Evolutionary conservation across 2,888 invertebrate genomes (phyloP).

Genomic region (Psylliodes chrysocephalus): DNA sequence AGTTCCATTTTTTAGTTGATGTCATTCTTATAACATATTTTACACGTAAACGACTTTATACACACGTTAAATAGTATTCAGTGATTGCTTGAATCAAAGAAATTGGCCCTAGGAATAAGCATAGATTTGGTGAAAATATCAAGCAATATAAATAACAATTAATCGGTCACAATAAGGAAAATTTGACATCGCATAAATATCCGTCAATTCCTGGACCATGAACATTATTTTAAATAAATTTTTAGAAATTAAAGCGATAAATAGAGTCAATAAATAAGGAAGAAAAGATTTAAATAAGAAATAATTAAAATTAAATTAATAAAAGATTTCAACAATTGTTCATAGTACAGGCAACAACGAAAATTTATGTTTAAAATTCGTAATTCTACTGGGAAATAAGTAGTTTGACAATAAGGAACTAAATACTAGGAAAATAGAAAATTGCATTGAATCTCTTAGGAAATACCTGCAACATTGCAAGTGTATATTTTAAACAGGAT

Average conservation of each 20-base stretch:
- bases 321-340: neutral
- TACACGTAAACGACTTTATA: conserved; percentile 61
- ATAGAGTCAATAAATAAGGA: too few species aligned
- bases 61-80: conserved; percentile 41
- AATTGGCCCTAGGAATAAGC: neutral
- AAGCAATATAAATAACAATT: conserved; percentile 4
- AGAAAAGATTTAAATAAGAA: too few species aligned
- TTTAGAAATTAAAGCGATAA: too few species aligned
- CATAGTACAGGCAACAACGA: neutral
- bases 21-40: conserved; percentile 42
- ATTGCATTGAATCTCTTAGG: neutral
- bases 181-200: neutral
- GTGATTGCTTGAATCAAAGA: conserved; percentile 48
- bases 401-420: neutral
- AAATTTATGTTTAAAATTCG: neutral
- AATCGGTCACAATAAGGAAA: neutral
- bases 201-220: neutral
- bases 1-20: conserved; percentile 5
- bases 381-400: neutral
- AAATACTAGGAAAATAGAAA: neutral
- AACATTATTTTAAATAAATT: neutral
- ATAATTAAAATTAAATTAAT: too few species aligned
- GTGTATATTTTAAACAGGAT: neutral
- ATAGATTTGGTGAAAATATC: neutral
- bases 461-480: neutral